A percentile compares a stretch with the other conserved stretches of the same genome.
Evolutionary conservation across 2,888 invertebrate species (phyloP).

Genomic region (Apodemia duryi): DNA sequence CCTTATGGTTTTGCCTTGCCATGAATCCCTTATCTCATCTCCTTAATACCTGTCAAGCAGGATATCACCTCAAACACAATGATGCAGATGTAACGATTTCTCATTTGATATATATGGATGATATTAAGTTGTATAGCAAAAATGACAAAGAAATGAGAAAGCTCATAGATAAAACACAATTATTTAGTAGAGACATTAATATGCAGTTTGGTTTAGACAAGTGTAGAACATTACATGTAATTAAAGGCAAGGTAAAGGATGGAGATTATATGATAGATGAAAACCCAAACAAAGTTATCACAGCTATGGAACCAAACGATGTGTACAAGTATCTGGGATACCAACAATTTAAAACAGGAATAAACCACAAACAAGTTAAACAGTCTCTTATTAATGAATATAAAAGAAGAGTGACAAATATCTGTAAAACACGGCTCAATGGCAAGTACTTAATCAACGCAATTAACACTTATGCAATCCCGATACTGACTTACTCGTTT

Average conservation of each 20-base stretch:
- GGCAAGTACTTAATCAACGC: too few species aligned
- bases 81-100: background rate
- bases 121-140: background rate
- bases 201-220: background rate
- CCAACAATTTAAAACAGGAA: too few species aligned
- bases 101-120: background rate
- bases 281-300: too few species aligned
- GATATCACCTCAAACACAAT: background rate
- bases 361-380: too few species aligned
- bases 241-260: background rate
- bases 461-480: too few species aligned
- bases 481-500: too few species aligned
- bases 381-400: too few species aligned
- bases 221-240: background rate
- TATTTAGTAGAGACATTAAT: background rate
- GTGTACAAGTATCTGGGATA: too few species aligned
- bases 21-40: background rate
- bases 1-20: background rate
- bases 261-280: too few species aligned
- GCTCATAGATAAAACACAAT: background rate
- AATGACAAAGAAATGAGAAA: background rate
- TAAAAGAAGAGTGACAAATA: too few species aligned
- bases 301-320: too few species aligned
- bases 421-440: too few species aligned
- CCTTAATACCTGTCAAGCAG: background rate